phyloP scores from a whole-genome alignment of 2,113 vertebrate genomes.

The Melanocharis versteri region DNA sequence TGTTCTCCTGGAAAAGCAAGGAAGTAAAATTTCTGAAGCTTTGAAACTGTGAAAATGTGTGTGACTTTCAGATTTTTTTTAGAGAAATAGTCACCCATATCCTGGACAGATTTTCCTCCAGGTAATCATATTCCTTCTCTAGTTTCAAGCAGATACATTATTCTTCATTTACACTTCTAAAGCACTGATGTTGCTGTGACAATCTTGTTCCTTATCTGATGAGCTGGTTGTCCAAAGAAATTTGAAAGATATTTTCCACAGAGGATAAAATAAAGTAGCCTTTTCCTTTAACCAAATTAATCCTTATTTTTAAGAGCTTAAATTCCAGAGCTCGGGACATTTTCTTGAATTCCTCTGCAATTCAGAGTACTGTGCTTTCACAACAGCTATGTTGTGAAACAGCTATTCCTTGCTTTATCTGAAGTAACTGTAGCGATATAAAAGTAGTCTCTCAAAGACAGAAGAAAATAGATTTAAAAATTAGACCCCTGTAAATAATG shows the following conservation, averaged over 20 bases:
- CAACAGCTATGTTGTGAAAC: conserved; percentile 21
- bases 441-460: not conserved
- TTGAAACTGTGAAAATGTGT: not conserved
- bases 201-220: not conserved
- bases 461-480: not conserved
- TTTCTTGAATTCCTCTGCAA: not conserved
- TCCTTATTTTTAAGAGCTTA: not conserved
- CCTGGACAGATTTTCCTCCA: not conserved
- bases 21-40: not conserved
- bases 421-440: not conserved
- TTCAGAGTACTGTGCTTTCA: not conserved
- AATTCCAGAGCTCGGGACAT: not conserved
- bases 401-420: conserved; percentile 4
- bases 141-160: not conserved
- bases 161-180: conserved; percentile 47
- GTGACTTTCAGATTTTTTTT: not conserved
- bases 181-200: not conserved
- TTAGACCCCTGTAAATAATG: not conserved
- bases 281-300: conserved; percentile 25
- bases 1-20: not conserved
- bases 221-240: not conserved
- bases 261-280: conserved; percentile 2
- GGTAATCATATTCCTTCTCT: conserved; percentile 10
- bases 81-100: not conserved
- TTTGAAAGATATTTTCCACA: conserved; percentile 17